These are phyloP conservation scores for Trialeurodes vaporariorum DNA, from an alignment of 1,140 invertebrate species.

Conservation along the genomic window DNA sequence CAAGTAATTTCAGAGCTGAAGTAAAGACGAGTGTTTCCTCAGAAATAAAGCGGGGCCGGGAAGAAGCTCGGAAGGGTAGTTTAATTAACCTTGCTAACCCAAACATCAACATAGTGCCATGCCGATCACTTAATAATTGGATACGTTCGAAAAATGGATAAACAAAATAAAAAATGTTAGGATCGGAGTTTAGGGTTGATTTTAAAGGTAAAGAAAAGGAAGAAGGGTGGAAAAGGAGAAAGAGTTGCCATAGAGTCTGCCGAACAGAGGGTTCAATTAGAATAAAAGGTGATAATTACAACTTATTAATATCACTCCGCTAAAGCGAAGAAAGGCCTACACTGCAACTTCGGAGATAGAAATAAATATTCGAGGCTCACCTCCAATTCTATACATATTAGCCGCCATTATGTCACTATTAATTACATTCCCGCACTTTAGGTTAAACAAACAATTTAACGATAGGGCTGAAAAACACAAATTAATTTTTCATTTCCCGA, in stretches of 20 bases:
- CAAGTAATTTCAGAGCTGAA: too few species aligned
- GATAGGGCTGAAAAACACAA: not conserved
- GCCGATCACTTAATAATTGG: not conserved
- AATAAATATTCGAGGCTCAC: not conserved
- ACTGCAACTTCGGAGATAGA: not conserved
- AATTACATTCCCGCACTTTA: not conserved
- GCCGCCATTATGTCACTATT: not conserved
- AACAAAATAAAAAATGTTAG: too few species aligned
- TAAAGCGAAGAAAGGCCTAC: not conserved
- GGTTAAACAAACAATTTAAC: not conserved
- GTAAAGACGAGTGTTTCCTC: too few species aligned
- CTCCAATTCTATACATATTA: not conserved
- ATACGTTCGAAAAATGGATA: too few species aligned
- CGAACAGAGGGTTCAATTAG: not conserved
- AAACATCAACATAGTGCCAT: not conserved
- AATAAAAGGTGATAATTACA: slow-evolving; percentile 1
- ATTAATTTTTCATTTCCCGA: not conserved
- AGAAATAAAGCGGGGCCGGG: too few species aligned
- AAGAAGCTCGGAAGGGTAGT: too few species aligned
- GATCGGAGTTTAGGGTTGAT: too few species aligned
- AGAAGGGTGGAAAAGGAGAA: not conserved
- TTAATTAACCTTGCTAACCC: not conserved
- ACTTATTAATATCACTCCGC: not conserved
- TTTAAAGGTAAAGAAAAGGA: not conserved
- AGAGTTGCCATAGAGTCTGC: not conserved